Evolutionary conservation across 2,888 invertebrate genomes (phyloP), one percentile per base, ranked within the genome.

Genomic region (Ophioninae sp.): DNA sequence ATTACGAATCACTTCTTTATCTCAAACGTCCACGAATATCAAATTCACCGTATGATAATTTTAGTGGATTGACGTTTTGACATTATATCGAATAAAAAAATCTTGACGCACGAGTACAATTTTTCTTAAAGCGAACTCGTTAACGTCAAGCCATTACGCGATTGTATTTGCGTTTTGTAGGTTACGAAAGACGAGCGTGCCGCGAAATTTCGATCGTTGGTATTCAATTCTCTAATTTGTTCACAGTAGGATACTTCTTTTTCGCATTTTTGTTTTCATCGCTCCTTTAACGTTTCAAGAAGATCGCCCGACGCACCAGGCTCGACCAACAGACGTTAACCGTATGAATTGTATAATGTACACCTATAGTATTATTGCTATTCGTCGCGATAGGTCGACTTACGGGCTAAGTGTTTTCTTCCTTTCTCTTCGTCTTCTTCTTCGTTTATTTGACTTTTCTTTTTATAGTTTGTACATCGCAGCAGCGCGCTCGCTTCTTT

Each of bases 311-410:
- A 81, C 85, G 87, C 86, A 88, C 85, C 88, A 87, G 73, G 85
- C 65, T 69, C 76, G 82, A 88, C 86, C 84, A 85, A 86, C 85
- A 81, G 84, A 86, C 84, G 83, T 78, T 87, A 81, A 82, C 83
- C 80, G 81, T 81, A 81, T 85, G 59, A 82, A 82, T 85, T 81
- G 79, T 83, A 84, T 82, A 89, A 89, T 88, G 87, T 90, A 90
- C 89, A 90, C 86, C 86, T 90, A 90, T 85, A 80, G 65, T 87
- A 87, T 90, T 90, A 90, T 90, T 90, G 90, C 90, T 91, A 90
- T 90, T 88, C 82, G 81, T 90, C 89, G 88, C 88, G 87, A 85
- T 88, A 86, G 87, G 79, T 89, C 87, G 88, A 85, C 89, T 89
- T 90, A 89, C 84, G 80, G 13, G 79, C 89, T 90, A 90, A 37